Evolutionary conservation across 2,113 vertebrate species (phyloP).

Genomic region (Clarias gariepinus): DNA sequence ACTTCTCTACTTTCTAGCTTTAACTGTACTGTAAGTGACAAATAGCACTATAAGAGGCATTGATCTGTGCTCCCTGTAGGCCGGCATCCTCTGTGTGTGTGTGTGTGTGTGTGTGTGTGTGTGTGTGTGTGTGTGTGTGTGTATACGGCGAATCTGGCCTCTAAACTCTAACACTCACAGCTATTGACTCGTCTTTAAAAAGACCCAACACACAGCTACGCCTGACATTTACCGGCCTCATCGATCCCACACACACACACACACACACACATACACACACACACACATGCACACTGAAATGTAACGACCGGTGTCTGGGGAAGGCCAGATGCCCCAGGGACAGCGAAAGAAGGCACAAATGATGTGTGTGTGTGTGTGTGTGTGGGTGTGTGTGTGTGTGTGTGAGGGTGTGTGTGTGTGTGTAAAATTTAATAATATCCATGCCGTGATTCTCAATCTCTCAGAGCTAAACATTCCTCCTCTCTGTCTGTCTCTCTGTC

Average conservation of each 20-base stretch:
- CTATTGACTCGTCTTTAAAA: constrained; percentile 51
- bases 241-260: constrained; percentile 28
- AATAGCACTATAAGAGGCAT: constrained; percentile 42
- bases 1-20: background rate
- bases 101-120: constrained; percentile 12
- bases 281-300: constrained; percentile 5
- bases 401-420: too few relatives aligned
- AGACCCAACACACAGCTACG: constrained; percentile 24
- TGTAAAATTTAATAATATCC: background rate
- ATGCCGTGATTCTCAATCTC: background rate
- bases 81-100: constrained; percentile 10
- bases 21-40: constrained; percentile 36
- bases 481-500: background rate
- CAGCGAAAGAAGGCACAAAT: background rate
- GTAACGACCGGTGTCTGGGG: constrained; percentile 40
- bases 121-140: constrained; percentile 10
- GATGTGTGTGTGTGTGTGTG: too few relatives aligned
- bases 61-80: constrained; percentile 41
- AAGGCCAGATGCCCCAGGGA: constrained; percentile 22
- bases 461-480: background rate
- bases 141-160: constrained; percentile 37
- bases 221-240: constrained; percentile 50
- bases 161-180: constrained; percentile 28
- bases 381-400: too few relatives aligned
- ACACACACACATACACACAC: constrained; percentile 9